Conservation (phyloP, 2,797 vertebrate species). For the Anguilla marmorata region DNA sequence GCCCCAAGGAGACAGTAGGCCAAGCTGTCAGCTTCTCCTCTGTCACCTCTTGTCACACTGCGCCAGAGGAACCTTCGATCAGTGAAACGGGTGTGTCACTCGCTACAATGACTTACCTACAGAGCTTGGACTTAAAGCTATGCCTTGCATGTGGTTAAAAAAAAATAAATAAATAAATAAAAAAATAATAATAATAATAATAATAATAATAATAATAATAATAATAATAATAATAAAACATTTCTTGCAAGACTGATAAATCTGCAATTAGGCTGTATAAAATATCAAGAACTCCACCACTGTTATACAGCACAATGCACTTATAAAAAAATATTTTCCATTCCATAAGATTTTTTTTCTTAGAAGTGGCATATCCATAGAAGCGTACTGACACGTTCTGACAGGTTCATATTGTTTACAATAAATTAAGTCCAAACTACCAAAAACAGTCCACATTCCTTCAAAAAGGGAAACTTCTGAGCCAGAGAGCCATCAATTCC, state of each 20-base stretch:
- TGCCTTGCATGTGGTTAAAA: background rate
- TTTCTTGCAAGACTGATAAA: background rate
- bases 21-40: constrained; percentile 14
- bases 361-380: background rate
- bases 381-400: background rate
- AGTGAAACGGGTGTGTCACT: background rate
- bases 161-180: too few species aligned
- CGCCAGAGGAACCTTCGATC: constrained; percentile 19
- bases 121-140: background rate
- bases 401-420: too few species aligned
- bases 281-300: background rate
- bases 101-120: background rate
- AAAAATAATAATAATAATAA: too few species aligned
- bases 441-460: too few species aligned
- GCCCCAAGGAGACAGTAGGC: constrained; percentile 12
- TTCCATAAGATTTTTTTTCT: background rate
- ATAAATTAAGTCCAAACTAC: too few species aligned
- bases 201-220: too few species aligned
- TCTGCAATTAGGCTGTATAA: background rate
- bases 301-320: background rate
- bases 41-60: constrained; percentile 11
- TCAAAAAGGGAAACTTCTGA: too few species aligned
- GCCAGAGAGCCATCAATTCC: too few species aligned
- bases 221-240: background rate
- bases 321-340: background rate